Evolutionary conservation across 2,113 vertebrate species (phyloP).

Genomic region (Chunga burmeisteri): DNA sequence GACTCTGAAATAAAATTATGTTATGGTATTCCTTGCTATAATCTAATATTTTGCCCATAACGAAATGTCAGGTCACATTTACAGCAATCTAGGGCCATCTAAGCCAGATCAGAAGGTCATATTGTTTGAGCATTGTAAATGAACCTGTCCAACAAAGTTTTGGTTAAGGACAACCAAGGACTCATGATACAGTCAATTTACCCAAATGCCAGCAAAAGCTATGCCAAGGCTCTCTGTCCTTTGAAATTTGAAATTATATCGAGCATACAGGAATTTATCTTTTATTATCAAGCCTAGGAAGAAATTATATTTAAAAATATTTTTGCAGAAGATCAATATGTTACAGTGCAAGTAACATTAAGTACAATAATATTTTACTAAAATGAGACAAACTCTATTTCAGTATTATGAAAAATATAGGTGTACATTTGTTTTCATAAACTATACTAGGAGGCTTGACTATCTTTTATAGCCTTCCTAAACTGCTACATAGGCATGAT

Average conservation of each 20-base stretch:
- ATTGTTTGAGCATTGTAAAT: constrained; percentile 75
- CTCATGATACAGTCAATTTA: constrained; percentile 72
- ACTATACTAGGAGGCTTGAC: neutral
- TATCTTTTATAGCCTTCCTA: neutral
- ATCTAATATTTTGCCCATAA: constrained; percentile 79
- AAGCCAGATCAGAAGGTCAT: constrained; percentile 75
- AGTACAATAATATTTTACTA: constrained; percentile 18
- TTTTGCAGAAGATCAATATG: neutral
- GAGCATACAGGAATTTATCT: neutral
- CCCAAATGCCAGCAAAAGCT: constrained; percentile 51
- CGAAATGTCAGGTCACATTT: constrained; percentile 82
- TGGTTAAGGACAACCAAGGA: constrained; percentile 75
- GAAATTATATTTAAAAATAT: neutral
- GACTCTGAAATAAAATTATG: constrained; percentile 77
- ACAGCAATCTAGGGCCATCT: constrained; percentile 65
- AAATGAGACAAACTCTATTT: neutral
- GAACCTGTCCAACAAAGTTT: constrained; percentile 75
- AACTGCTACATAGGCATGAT: neutral
- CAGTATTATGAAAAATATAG: neutral
- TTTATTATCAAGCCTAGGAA: constrained; percentile 20
- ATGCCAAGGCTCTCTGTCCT: constrained; percentile 31
- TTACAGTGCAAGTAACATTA: neutral
- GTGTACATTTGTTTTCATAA: neutral
- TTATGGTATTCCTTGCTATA: constrained; percentile 74
- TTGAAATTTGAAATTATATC: constrained; percentile 47